Evolutionary conservation across 2,797 vertebrate genomes (phyloP), one percentile per base, ranked within the genome.

Genomic region (Esox masquinongy): DNA sequence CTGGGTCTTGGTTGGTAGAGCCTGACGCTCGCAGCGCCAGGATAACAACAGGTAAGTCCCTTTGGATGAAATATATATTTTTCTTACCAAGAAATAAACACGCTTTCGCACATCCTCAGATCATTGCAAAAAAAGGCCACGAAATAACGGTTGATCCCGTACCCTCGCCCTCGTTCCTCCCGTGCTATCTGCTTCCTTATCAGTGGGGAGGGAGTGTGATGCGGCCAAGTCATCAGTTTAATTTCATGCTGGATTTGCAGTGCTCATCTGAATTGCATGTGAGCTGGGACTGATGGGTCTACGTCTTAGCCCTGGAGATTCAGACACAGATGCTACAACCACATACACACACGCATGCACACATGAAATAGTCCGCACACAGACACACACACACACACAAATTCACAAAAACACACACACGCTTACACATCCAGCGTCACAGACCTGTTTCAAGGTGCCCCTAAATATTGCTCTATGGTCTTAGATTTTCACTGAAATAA

Each of bases 241-340:
- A 94, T 94, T 94, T 94, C 92, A 94, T 93, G 92, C 92, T 92
- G 92, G 92, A 92, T 94, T 94, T 93, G 88, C 85, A 12, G 87
- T 83, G 90, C 90, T 94, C 91, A 93, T 93, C 90, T 93, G 89
- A 93, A 91, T 92, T 92, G 90, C 88, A 92, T 91, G 88, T 89
- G 87, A 91, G 88, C 87, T 87, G 81, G 85, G 90, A 84, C 88
- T 92, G 91, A 92, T 90, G 87, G 88, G 84, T 84, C 90, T 86
- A 78, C 80, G 82, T 88, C 84, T 88, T 76, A 76, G 70, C 72
- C 63, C 77, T 50, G 77, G 75, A 82, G 85, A 90, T 82, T 77
- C 73, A 80, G 79, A 88, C 85, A 77, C 88, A 72, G 34, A 51
- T 34, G 36, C 71, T 72, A 51, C 11, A 22, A 6, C 24, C 74